phyloP scores from a whole-genome alignment of 2,888 invertebrate species.

The Poecilus cupreus region DNA sequence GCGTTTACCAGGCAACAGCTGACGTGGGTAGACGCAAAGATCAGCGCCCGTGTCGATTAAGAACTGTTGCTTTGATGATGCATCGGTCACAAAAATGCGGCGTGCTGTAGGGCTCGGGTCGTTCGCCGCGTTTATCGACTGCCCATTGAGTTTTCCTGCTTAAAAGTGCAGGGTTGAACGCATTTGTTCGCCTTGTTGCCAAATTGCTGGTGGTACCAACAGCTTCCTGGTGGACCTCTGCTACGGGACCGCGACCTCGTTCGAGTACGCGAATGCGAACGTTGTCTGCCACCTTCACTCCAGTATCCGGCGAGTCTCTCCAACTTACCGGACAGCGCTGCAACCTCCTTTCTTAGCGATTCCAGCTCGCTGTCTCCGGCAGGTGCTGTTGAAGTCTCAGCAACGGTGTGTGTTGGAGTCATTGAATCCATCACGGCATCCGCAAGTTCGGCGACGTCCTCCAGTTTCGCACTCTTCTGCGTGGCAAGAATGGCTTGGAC shows the following conservation, averaged over 20 bases:
- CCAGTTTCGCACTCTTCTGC: conserved; percentile 27
- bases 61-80: conserved; percentile 60
- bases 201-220: conserved; percentile 11
- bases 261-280: too few species aligned
- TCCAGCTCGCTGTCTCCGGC: background rate
- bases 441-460: conserved; percentile 50
- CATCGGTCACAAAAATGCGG: conserved; percentile 63
- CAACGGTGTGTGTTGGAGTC: background rate
- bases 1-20: conserved; percentile 60
- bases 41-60: conserved; percentile 61
- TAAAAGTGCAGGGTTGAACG: background rate
- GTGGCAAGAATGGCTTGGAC: conserved; percentile 54
- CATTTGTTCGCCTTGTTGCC: background rate
- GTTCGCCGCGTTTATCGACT: conserved; percentile 65
- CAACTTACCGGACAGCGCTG: background rate
- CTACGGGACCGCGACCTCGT: background rate
- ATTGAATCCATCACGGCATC: background rate
- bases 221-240: background rate
- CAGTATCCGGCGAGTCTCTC: background rate
- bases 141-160: conserved; percentile 22
- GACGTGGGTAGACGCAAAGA: conserved; percentile 63
- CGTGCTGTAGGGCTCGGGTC: conserved; percentile 62
- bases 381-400: background rate
- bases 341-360: background rate
- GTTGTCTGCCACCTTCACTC: background rate